Percentiles rank a stretch among this genome's conserved stretches.
Conservation (phyloP, 2,888 invertebrate species). For the Thyatira batis region DNA sequence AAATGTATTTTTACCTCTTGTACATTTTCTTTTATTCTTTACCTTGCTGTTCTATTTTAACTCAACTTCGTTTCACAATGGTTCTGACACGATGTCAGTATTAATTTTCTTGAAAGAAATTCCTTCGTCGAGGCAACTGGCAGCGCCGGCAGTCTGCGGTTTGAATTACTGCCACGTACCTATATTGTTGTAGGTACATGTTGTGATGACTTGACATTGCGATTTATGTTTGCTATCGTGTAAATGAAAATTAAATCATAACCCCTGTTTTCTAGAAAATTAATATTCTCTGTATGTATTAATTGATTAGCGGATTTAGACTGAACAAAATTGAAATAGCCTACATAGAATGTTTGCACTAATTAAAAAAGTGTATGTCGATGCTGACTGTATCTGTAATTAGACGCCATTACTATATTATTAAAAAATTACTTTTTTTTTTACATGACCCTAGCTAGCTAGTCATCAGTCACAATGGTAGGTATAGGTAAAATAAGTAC, state of each 20-base stretch:
- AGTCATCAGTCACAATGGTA: too few species aligned
- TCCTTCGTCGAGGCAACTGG: slow-evolving; percentile 3
- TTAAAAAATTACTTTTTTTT: too few species aligned
- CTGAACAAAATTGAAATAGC: too few species aligned
- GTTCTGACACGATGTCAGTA: slow-evolving; percentile 11
- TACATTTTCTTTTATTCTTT: not conserved
- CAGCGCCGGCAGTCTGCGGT: not conserved
- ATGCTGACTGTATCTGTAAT: too few species aligned
- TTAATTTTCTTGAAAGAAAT: slow-evolving; percentile 19
- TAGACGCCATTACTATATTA: too few species aligned
- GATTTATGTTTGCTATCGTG: not conserved
- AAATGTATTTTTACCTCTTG: not conserved
- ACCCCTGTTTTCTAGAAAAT: not conserved
- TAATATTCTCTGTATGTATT: too few species aligned
- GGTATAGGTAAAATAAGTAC: too few species aligned
- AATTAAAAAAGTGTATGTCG: too few species aligned
- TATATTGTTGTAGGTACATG: slow-evolving; percentile 5
- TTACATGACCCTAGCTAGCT: too few species aligned
- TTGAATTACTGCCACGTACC: not conserved
- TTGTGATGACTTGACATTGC: slow-evolving; percentile 7
- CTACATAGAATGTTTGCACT: too few species aligned
- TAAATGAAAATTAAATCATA: not conserved
- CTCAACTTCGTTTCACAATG: not conserved
- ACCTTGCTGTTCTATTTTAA: not conserved
- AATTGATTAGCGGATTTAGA: too few species aligned